A percentile compares a stretch with the other conserved stretches of the same genome.
phyloP scores from a whole-genome alignment of 2,888 invertebrate genomes.

The Xylota segnis region DNA sequence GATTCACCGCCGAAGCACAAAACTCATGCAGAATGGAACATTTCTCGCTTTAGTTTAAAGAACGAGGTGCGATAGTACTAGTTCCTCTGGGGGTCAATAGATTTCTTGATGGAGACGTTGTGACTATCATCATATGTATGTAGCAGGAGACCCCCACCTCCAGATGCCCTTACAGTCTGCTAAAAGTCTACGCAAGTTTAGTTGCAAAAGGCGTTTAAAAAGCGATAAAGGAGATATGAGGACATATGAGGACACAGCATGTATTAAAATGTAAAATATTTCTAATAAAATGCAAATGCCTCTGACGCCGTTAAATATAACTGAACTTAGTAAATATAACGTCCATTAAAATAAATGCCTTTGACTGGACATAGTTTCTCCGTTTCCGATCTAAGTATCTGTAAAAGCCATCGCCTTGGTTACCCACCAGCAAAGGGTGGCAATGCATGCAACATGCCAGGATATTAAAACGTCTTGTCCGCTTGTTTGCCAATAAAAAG shows the following conservation, averaged over 20 bases:
- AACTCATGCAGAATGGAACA: too few relatives aligned
- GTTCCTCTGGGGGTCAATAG: too few relatives aligned
- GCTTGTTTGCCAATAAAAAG: slow-evolving; percentile 50
- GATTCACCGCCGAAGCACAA: too few relatives aligned
- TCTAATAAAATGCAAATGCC: slow-evolving; percentile 45
- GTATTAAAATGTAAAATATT: slow-evolving; percentile 4
- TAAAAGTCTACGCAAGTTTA: too few relatives aligned
- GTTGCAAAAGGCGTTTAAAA: too few relatives aligned
- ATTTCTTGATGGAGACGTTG: too few relatives aligned
- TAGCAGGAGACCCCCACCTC: too few relatives aligned
- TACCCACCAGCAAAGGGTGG: neutral
- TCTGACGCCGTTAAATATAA: slow-evolving; percentile 32
- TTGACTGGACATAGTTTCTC: slow-evolving; percentile 29
- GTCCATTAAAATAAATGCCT: slow-evolving; percentile 17
- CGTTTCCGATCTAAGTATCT: neutral
- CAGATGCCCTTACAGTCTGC: too few relatives aligned
- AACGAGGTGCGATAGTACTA: too few relatives aligned
- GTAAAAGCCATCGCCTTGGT: neutral
- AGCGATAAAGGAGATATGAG: neutral
- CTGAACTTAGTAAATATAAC: slow-evolving; percentile 38
- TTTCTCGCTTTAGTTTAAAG: too few relatives aligned
- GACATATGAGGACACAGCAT: neutral
- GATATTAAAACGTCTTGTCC: slow-evolving; percentile 59
- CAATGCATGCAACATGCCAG: slow-evolving; percentile 49
- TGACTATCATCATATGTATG: too few relatives aligned